Evolutionary conservation across 2,113 vertebrate species (phyloP).

Genomic region (Eira barbara): DNA sequence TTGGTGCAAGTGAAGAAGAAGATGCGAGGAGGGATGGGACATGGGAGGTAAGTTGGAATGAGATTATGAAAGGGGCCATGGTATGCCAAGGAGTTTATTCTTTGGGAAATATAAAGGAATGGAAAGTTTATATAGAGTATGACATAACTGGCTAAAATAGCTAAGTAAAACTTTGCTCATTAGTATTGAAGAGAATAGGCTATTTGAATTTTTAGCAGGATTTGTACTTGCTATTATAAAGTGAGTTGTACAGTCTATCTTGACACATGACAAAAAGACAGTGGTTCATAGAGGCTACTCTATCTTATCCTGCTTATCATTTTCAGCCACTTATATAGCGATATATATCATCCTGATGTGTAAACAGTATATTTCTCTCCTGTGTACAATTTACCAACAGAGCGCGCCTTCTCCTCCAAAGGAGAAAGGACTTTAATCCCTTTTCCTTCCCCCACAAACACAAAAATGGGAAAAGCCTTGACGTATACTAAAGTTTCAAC

Average conservation of each 20-base stretch:
- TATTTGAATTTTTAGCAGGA: neutral
- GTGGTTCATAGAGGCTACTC: neutral
- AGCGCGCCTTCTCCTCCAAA: neutral
- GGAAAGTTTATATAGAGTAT: neutral
- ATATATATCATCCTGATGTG: neutral
- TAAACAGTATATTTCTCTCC: neutral
- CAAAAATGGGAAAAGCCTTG: neutral
- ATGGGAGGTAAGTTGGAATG: neutral
- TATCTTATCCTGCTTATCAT: neutral
- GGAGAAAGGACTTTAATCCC: neutral
- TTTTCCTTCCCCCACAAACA: neutral
- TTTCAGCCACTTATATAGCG: neutral
- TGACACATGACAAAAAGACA: neutral
- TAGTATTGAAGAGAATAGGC: neutral
- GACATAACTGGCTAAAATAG: neutral
- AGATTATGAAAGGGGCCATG: neutral
- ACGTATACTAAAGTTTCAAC: neutral
- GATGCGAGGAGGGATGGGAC: neutral
- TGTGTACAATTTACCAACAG: neutral
- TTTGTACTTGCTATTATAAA: neutral
- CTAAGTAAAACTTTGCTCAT: neutral
- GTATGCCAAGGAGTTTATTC: neutral
- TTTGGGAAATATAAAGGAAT: neutral
- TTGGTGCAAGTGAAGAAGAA: neutral
- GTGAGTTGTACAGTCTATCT: neutral